A percentile compares a stretch with the other conserved stretches of the same genome.
phyloP scores from a whole-genome alignment of 2,113 vertebrate genomes.

The Camelus dromedarius region DNA sequence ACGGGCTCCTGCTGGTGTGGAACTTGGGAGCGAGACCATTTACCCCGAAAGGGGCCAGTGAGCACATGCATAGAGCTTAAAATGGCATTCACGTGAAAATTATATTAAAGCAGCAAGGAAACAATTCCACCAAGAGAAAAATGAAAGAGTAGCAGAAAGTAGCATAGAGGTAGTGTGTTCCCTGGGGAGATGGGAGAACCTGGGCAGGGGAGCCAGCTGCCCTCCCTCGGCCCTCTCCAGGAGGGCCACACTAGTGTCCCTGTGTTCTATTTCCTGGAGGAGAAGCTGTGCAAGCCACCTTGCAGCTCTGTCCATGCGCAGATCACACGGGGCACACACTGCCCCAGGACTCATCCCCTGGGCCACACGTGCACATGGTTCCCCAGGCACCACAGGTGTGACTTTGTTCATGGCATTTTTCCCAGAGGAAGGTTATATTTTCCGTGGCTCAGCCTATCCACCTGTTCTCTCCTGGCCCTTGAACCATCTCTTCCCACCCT shows the following conservation, averaged over 20 bases:
- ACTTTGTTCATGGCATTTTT: not conserved
- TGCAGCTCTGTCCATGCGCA: not conserved
- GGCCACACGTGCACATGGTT: too few relatives aligned
- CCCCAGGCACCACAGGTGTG: not conserved
- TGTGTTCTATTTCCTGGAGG: not conserved
- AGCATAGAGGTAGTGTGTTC: rapidly evolving
- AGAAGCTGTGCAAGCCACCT: not conserved
- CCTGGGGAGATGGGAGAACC: too few relatives aligned
- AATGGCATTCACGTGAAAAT: not conserved
- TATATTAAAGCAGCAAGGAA: not conserved
- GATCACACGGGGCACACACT: not conserved
- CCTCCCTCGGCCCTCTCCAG: not conserved
- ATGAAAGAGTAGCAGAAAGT: not conserved
- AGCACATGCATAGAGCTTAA: not conserved
- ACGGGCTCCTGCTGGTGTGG: not conserved
- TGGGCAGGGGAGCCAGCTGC: too few relatives aligned
- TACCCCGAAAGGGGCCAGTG: too few relatives aligned
- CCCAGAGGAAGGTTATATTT: not conserved
- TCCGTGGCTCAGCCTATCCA: not conserved
- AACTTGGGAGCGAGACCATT: not conserved
- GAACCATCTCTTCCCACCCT: not conserved
- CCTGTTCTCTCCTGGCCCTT: not conserved
- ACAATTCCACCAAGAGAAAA: not conserved
- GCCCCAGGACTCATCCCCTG: not conserved
- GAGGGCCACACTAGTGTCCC: too few relatives aligned